Base-by-base conservation (phyloP, 1,140 invertebrate species). In the Riptortus pedestris region DNA sequence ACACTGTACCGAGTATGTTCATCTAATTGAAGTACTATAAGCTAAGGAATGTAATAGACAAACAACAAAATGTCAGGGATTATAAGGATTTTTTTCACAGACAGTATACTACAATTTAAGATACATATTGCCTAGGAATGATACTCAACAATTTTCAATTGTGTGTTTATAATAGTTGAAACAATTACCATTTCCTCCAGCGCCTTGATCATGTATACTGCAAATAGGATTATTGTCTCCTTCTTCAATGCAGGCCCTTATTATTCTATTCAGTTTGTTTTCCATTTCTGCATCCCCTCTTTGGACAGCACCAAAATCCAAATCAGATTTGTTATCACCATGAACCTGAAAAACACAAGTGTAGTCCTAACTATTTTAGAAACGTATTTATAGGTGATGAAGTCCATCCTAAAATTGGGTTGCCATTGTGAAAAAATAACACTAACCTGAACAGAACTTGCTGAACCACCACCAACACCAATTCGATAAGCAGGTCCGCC, bases 211-310 rank as follows among this genome's bases (percentile, higher is more conserved):
- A 73, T 95, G 92, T 67, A 96, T 95, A 77, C 90, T 91, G 52
- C 91, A 77, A 69, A 98, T 95, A 2, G 94, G 95, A 79, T 98
- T 98, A 0, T 79, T 74, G 1, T 80, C 76, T 18, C 84, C 83
- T 70, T 84, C 73, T 77, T 98, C 95, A 1, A 92, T 78, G 73
- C 96, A 98, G 2, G 89, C 91, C 67, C 95, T 79, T 0, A 98
- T 90, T 5, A 97, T 83, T 66, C 96, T 78, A 75, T 98, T 97
- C 12, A 98, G 72, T 76, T 97, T 97, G 72, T 98, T 93, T 69
- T 96, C 95, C 95, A 98, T 98, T 80, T 99, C 95, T 1, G 95
- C 87, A 80, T 99, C 95, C 38, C 95, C 93, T 76, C 96, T 80
- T 78, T 99, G 96, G 0, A 99, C 96, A 2, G 96, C 96, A 69